Conservation (phyloP, 2,797 vertebrate species). For the Chelidonichthys spinosus region DNA sequence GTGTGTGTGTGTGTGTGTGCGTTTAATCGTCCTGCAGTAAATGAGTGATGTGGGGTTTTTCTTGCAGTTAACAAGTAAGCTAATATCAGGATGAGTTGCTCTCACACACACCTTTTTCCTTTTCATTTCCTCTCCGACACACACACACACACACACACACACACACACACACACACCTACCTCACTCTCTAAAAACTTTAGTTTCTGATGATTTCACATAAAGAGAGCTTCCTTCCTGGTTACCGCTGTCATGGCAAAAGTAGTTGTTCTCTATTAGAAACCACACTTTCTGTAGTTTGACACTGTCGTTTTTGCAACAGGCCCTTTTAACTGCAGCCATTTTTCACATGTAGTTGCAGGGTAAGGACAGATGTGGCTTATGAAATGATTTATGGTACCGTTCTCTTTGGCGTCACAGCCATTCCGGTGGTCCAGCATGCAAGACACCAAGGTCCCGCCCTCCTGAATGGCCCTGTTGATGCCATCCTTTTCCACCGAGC, state of each 20-base stretch:
- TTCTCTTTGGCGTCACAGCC: too few species aligned
- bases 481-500: neutral
- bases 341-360: too few species aligned
- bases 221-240: slow-evolving; percentile 31
- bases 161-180: neutral
- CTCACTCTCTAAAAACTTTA: slow-evolving; percentile 1
- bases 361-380: too few species aligned
- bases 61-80: slow-evolving; percentile 19
- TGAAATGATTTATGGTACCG: too few species aligned
- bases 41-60: slow-evolving; percentile 25
- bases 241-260: neutral
- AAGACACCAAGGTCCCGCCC: too few species aligned
- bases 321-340: too few species aligned
- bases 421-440: too few species aligned
- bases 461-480: too few species aligned
- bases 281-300: neutral
- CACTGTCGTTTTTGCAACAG: too few species aligned
- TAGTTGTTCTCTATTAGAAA: neutral
- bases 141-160: neutral
- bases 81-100: neutral
- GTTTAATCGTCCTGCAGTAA: slow-evolving; percentile 22
- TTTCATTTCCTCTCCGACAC: slow-evolving; percentile 18
- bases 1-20: neutral
- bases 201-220: neutral
- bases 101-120: slow-evolving; percentile 10